Evolutionary conservation across 2,113 vertebrate species (phyloP).

Genomic region (Limnothrissa miodon): DNA sequence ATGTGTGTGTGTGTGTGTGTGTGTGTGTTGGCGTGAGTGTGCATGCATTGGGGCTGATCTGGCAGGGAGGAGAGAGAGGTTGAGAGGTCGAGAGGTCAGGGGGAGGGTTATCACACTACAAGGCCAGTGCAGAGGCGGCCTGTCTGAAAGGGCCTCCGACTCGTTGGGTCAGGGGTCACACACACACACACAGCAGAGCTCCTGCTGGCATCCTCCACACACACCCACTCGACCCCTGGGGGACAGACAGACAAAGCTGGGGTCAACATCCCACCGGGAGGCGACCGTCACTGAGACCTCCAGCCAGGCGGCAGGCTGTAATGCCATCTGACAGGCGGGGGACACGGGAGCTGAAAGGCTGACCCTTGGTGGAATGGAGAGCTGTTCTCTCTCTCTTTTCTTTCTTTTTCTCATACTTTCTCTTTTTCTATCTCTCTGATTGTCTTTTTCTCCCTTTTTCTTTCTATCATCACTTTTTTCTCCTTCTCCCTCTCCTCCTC

Average conservation of each 20-base stretch:
- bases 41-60: not conserved
- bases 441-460: not conserved
- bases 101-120: constrained; percentile 50
- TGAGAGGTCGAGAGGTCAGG: constrained; percentile 37
- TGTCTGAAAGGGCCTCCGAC: constrained; percentile 47
- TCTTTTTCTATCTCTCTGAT: not conserved
- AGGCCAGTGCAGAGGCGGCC: constrained; percentile 43
- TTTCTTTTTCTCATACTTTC: not conserved
- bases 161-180: constrained; percentile 38
- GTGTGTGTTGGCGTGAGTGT: too few species aligned
- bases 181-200: constrained; percentile 11
- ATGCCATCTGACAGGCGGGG: constrained; percentile 64
- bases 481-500: not conserved
- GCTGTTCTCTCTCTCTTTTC: not conserved
- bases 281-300: constrained; percentile 55
- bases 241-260: constrained; percentile 56
- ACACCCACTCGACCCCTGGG: constrained; percentile 70
- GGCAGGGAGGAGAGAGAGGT: constrained; percentile 9
- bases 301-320: constrained; percentile 47
- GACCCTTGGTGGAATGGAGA: not conserved
- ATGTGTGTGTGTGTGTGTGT: not conserved
- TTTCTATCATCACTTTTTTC: not conserved
- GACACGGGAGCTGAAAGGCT: constrained; percentile 57
- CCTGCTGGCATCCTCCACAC: constrained; percentile 40
- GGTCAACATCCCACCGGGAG: constrained; percentile 59